These are phyloP conservation scores for Chymomyza fuscimana DNA, from an alignment of 2,888 invertebrate genomes.

Conservation along the genomic window DNA sequence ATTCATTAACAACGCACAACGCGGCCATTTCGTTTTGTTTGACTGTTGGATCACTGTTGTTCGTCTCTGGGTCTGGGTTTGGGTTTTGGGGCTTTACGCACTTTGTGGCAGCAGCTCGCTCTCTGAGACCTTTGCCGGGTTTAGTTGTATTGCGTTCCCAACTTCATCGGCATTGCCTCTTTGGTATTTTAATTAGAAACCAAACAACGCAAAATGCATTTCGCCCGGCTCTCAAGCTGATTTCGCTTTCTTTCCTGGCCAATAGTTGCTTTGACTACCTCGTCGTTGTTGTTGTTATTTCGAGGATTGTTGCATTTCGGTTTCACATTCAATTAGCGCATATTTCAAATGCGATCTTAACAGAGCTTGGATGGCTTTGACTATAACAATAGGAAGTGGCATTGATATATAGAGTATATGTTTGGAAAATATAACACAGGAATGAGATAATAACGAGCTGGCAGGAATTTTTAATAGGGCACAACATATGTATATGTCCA, in stretches of 20 bases:
- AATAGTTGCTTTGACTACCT: slow-evolving; percentile 8
- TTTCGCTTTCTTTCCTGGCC: slow-evolving; percentile 49
- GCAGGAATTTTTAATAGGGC: too few relatives aligned
- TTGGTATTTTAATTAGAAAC: slow-evolving; percentile 73
- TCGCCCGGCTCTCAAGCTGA: slow-evolving; percentile 45
- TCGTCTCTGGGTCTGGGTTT: slow-evolving; percentile 11
- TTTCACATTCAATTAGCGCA: slow-evolving; percentile 72
- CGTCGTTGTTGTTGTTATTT: slow-evolving; percentile 15
- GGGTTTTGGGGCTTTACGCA: slow-evolving; percentile 38
- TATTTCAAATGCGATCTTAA: slow-evolving; percentile 56
- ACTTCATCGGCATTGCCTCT: slow-evolving; percentile 22
- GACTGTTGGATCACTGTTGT: slow-evolving; percentile 12
- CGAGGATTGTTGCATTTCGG: slow-evolving; percentile 42
- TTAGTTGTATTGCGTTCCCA: slow-evolving; percentile 6
- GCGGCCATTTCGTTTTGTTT: slow-evolving; percentile 65
- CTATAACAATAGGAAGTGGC: background rate
- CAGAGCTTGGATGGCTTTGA: slow-evolving; percentile 17
- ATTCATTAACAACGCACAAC: slow-evolving; percentile 68
- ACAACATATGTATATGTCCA: too few relatives aligned
- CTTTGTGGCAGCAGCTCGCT: slow-evolving; percentile 14
- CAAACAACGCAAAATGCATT: slow-evolving; percentile 69
- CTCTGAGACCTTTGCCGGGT: slow-evolving; percentile 21
- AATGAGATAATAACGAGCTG: background rate
- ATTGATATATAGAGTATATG: background rate
- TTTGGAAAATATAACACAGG: background rate